Percentiles rank a stretch among this genome's conserved stretches.
Evolutionary conservation across 2,797 vertebrate species (phyloP).

Genomic region (Calcarius lapponicus): DNA sequence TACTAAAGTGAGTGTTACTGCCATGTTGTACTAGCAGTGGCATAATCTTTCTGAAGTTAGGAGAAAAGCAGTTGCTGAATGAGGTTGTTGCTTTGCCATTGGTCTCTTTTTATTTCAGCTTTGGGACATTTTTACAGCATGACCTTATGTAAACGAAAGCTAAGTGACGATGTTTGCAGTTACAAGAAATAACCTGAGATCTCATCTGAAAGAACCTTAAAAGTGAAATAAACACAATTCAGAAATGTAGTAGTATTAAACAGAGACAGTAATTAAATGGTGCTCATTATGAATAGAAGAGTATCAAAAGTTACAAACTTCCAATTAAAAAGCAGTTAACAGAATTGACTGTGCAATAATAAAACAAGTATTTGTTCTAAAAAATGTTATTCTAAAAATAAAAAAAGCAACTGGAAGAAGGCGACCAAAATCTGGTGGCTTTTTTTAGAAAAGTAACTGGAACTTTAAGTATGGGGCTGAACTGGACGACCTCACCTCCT

Average conservation of each 20-base stretch:
- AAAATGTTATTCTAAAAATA: background rate
- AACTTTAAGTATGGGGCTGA: background rate
- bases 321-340: background rate
- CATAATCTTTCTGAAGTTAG: background rate
- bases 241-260: background rate
- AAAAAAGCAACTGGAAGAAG: background rate
- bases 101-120: background rate
- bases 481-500: background rate
- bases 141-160: background rate
- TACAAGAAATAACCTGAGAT: background rate
- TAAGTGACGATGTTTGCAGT: background rate
- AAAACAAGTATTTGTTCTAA: background rate
- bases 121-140: background rate
- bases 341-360: background rate
- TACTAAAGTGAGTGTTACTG: background rate
- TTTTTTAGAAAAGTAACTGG: background rate
- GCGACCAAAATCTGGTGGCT: background rate
- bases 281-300: background rate
- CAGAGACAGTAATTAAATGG: background rate
- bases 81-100: background rate
- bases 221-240: background rate
- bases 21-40: background rate
- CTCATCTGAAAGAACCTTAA: background rate
- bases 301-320: background rate
- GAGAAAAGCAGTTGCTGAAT: background rate